Evolutionary conservation across 2,113 vertebrate species (phyloP).

Genomic region (Ovis canadensis): DNA sequence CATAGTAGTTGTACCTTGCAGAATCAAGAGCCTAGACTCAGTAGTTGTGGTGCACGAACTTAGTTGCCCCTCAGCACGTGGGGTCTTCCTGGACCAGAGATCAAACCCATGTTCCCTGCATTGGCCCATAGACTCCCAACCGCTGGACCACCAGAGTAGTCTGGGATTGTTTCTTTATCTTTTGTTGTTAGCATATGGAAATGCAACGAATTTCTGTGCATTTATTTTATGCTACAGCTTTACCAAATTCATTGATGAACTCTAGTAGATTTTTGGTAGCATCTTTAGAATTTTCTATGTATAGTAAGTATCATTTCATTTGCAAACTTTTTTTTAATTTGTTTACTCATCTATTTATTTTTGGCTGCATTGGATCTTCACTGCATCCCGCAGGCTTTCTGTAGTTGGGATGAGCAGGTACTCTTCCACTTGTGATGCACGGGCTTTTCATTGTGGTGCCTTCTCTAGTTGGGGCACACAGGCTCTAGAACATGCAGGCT

Average conservation of each 20-base stretch:
- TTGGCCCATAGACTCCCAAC: neutral
- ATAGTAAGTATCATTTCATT: neutral
- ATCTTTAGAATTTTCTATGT: neutral
- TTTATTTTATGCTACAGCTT: neutral
- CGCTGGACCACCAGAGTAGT: neutral
- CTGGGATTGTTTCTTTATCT: neutral
- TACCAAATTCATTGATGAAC: neutral
- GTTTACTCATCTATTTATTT: neutral
- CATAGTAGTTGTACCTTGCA: neutral
- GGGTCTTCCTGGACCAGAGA: neutral
- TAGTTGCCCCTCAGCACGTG: neutral
- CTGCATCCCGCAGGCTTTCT: neutral
- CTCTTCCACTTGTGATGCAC: neutral
- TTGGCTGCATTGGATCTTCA: neutral
- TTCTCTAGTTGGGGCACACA: neutral
- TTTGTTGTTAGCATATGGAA: neutral
- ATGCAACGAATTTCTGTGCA: neutral
- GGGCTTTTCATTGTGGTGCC: neutral
- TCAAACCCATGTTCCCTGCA: neutral
- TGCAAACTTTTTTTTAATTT: neutral
- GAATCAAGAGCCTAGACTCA: neutral
- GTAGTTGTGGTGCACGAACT: neutral
- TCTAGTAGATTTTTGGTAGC: neutral
- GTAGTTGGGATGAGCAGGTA: neutral
- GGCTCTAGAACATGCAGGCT: neutral